A percentile compares a stretch with the other conserved stretches of the same genome.
These are phyloP conservation scores for Apteryx owenii DNA, from an alignment of 2,113 vertebrate species.

Conservation along the genomic window DNA sequence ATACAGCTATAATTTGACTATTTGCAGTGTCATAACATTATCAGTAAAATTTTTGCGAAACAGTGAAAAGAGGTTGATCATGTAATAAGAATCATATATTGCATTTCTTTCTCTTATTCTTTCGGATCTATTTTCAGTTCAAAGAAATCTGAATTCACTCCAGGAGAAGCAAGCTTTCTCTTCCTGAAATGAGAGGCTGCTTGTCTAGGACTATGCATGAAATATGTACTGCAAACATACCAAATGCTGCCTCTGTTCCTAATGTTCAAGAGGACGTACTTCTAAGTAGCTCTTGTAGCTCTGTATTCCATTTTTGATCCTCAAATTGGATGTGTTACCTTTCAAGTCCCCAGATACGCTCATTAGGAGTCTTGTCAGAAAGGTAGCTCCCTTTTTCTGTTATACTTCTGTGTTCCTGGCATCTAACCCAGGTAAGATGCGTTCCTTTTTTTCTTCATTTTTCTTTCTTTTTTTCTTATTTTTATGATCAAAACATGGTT, in stretches of 20 bases:
- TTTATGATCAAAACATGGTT: background rate
- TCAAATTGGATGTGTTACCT: background rate
- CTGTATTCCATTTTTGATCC: background rate
- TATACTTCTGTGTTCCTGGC: fast-evolving
- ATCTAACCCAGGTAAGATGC: fast-evolving
- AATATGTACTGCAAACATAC: background rate
- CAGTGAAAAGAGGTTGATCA: background rate
- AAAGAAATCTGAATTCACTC: background rate
- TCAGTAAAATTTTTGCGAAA: background rate
- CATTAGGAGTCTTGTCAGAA: background rate
- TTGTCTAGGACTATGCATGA: background rate
- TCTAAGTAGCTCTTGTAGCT: background rate
- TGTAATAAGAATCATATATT: background rate
- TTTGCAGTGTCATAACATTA: background rate
- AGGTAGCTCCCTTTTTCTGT: background rate
- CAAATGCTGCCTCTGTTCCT: background rate
- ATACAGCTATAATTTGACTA: background rate
- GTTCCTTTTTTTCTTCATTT: background rate
- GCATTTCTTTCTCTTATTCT: background rate
- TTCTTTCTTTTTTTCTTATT: background rate
- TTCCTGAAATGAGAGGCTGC: background rate
- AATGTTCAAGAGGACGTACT: background rate
- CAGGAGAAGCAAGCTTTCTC: background rate
- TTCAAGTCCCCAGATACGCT: background rate
- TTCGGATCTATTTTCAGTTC: background rate